These are phyloP conservation scores for Spinibarbus caldwelli DNA, from an alignment of 2,797 vertebrate species.

Conservation along the genomic window DNA sequence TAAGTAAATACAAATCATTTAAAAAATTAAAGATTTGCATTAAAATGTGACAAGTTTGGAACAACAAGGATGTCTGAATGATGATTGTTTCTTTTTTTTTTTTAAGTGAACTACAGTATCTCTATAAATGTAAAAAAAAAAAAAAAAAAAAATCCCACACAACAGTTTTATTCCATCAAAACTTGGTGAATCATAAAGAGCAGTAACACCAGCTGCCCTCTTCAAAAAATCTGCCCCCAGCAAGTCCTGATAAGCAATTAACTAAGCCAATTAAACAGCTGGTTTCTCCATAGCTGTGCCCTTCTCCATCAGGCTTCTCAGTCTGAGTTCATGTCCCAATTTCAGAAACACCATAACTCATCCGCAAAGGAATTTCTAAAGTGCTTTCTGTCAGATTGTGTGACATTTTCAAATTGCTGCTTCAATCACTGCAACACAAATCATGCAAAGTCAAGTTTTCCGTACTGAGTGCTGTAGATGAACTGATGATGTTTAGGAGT, in stretches of 20 bases:
- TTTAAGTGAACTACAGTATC: not conserved
- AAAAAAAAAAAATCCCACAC: not conserved
- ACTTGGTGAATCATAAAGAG: not conserved
- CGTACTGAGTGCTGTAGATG: not conserved
- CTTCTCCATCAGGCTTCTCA: constrained; percentile 57
- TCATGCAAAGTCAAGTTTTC: constrained; percentile 32
- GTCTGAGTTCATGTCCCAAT: constrained; percentile 60
- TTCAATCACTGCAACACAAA: constrained; percentile 37
- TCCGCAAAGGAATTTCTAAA: constrained; percentile 54
- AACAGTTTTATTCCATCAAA: not conserved
- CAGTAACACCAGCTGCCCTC: not conserved
- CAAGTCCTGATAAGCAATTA: constrained; percentile 61
- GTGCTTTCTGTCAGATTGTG: constrained; percentile 56
- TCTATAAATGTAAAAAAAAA: not conserved
- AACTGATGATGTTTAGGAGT: not conserved
- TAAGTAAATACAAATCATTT: not conserved
- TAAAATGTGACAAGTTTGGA: not conserved
- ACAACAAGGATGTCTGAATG: not conserved
- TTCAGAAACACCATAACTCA: constrained; percentile 60
- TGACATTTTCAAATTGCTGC: constrained; percentile 63
- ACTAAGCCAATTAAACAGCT: constrained; percentile 66
- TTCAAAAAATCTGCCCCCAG: constrained; percentile 34
- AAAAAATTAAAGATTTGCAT: not conserved
- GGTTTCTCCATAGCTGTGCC: constrained; percentile 34
- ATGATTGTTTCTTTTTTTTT: not conserved